Conservation (phyloP, 2,113 vertebrate genomes). For the Campylomormyrus tamandua region DNA sequence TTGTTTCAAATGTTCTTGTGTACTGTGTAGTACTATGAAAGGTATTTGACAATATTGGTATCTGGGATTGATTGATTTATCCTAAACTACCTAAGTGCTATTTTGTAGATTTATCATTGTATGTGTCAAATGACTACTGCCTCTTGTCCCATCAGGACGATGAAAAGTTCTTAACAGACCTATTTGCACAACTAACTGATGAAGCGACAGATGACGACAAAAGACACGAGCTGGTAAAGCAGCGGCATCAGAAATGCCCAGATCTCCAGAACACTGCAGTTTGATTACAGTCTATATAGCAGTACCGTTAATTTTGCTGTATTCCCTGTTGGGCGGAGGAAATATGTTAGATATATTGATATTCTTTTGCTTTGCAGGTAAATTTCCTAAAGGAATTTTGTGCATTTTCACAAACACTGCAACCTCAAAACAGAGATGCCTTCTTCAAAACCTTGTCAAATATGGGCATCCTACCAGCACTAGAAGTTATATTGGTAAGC, state of each 20-base stretch:
- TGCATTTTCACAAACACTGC: constrained; percentile 97
- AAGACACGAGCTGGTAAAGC: constrained; percentile 89
- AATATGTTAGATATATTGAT: background rate
- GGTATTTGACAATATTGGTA: background rate
- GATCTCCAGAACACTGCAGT: too few relatives aligned
- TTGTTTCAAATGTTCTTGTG: background rate
- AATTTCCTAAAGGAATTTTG: constrained; percentile 99
- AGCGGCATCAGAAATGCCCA: background rate
- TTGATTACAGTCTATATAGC: background rate
- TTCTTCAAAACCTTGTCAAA: constrained; percentile 99
- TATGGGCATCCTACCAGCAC: constrained; percentile 95
- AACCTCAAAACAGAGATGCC: constrained; percentile 98
- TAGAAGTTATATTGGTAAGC: constrained; percentile 97
- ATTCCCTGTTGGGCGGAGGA: background rate
- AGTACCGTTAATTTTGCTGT: background rate
- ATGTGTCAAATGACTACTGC: background rate
- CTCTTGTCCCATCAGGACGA: constrained; percentile 72
- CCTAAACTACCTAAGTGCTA: background rate
- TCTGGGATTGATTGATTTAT: background rate
- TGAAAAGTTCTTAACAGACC: constrained; percentile 98
- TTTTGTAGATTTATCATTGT: background rate
- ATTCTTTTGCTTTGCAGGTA: constrained; percentile 62
- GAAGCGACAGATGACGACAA: constrained; percentile 98
- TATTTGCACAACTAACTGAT: constrained; percentile 98
- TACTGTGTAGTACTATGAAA: background rate